A percentile compares a stretch with the other conserved stretches of the same genome.
phyloP scores from a whole-genome alignment of 2,888 invertebrate species.

The Hemithea aestivaria region DNA sequence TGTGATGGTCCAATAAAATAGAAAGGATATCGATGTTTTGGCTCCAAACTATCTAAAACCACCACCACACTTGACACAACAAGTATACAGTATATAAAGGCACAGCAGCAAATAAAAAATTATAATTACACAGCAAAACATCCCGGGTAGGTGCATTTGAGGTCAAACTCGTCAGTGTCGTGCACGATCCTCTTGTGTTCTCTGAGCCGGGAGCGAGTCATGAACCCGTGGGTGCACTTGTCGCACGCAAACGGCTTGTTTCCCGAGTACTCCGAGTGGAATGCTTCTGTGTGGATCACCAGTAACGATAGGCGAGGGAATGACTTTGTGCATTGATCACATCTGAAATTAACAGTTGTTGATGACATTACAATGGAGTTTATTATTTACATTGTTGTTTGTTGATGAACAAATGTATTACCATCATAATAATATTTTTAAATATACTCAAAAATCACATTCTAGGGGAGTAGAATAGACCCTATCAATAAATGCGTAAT shows the following conservation, averaged over 20 bases:
- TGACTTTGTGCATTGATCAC: conserved; percentile 72
- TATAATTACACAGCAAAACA: conserved; percentile 48
- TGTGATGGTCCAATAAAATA: no score
- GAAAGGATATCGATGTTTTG: no score
- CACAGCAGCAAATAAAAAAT: background rate
- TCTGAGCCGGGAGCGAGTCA: conserved; percentile 61
- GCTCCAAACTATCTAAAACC: no score
- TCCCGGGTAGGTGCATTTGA: conserved; percentile 55
- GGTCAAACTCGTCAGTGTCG: conserved; percentile 16
- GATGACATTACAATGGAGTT: no score
- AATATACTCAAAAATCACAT: no score
- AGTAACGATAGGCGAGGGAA: conserved; percentile 76
- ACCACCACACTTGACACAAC: no score
- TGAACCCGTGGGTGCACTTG: conserved; percentile 51
- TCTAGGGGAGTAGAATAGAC: no score
- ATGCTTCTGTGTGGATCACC: conserved; percentile 72
- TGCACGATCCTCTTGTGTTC: conserved; percentile 70
- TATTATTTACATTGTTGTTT: no score
- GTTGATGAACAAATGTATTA: no score
- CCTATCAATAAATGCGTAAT: no score
- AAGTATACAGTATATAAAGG: no score
- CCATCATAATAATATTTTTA: no score
- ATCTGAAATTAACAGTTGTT: conserved; percentile 54
- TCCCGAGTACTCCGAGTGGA: conserved; percentile 42
- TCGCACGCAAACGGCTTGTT: conserved; percentile 52